Evolutionary conservation across 2,888 invertebrate species (phyloP).

Genomic region (Eumacrocentrus americanus): DNA sequence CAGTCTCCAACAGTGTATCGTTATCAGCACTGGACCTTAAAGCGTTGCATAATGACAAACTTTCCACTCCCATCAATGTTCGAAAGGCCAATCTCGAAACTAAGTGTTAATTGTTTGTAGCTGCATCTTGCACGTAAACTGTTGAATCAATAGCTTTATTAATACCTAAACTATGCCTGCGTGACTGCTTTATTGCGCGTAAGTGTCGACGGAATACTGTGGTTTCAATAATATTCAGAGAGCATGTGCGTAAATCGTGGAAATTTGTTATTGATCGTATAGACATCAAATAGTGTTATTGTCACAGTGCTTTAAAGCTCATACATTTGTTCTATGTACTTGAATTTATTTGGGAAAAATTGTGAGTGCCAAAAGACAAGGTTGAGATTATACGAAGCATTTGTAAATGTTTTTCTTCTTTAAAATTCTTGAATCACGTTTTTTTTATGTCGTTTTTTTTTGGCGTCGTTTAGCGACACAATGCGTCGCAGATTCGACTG

Average conservation of each 20-base stretch:
- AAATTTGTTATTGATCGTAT: background rate
- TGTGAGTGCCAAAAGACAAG: slow-evolving; percentile 37
- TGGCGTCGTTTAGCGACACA: background rate
- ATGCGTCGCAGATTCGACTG: background rate
- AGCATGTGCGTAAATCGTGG: background rate
- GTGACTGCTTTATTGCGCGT: slow-evolving; percentile 4
- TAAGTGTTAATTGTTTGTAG: slow-evolving; percentile 33
- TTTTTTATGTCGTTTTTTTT: slow-evolving; percentile 2
- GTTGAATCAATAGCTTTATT: background rate
- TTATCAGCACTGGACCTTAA: slow-evolving; percentile 37
- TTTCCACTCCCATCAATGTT: slow-evolving; percentile 39
- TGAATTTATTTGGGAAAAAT: slow-evolving; percentile 20
- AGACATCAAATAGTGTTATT: background rate
- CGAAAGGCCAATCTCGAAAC: slow-evolving; percentile 49
- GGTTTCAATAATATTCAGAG: background rate
- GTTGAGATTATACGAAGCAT: background rate
- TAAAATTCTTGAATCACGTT: background rate
- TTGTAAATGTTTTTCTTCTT: background rate
- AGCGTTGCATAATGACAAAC: slow-evolving; percentile 33
- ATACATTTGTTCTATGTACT: slow-evolving; percentile 6
- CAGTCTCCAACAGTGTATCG: slow-evolving; percentile 35
- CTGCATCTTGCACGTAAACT: slow-evolving; percentile 6
- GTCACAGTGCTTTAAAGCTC: background rate
- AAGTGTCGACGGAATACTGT: slow-evolving; percentile 1
- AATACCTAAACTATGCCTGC: background rate